These are phyloP conservation scores for Narcine bancroftii DNA, from an alignment of 2,113 vertebrate species.

Conservation along the genomic window DNA sequence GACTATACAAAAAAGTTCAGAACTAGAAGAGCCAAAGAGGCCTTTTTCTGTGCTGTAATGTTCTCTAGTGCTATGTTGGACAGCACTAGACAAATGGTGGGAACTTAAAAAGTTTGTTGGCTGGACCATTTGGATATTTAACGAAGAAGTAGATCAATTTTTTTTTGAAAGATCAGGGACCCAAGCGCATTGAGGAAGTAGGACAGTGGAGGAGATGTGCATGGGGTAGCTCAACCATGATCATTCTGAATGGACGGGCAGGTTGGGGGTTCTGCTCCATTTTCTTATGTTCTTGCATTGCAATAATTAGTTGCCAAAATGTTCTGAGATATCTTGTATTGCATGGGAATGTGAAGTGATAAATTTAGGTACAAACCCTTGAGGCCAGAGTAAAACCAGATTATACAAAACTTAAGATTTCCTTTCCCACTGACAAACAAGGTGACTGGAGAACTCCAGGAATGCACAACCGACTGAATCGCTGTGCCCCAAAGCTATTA, in stretches of 20 bases:
- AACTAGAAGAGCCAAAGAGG: too few species aligned
- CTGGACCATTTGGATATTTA: too few species aligned
- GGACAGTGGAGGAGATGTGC: too few species aligned
- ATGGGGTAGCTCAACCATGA: too few species aligned
- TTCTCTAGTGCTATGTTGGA: too few species aligned
- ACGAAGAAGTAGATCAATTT: too few species aligned
- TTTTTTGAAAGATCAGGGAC: too few species aligned
- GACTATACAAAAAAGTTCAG: too few species aligned
- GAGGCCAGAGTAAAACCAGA: background rate
- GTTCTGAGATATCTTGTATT: background rate
- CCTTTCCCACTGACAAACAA: background rate
- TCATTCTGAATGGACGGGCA: too few species aligned
- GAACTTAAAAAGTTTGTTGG: background rate
- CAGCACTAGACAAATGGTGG: background rate
- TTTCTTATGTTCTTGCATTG: background rate
- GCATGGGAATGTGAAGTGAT: background rate
- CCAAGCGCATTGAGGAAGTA: too few species aligned
- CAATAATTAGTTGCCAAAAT: background rate
- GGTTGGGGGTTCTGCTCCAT: too few species aligned
- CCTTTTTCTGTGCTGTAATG: too few species aligned
- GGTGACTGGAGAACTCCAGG: background rate
- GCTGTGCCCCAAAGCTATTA: background rate
- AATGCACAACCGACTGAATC: background rate
- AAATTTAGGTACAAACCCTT: background rate
- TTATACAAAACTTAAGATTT: background rate